Base-by-base conservation (phyloP, 1,140 invertebrate genomes). In the Drosophila grimshawi region DNA sequence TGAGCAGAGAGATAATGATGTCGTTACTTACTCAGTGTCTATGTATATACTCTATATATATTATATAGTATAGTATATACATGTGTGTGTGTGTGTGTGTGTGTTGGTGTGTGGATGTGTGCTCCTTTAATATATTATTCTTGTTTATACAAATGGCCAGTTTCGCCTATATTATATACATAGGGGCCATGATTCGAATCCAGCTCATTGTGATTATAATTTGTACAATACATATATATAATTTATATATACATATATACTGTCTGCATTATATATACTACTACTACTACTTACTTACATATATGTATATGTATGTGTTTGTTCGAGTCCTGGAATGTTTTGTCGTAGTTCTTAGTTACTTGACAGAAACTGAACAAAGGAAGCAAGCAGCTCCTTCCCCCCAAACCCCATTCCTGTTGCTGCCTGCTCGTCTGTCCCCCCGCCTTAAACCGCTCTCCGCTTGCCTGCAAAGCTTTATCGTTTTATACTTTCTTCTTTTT, bases 161-260 rank as follows among this genome's bases (percentile, higher is more conserved):
- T 7, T 48, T 8, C 19, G 29, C 19, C 27, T 48, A 8, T 19
- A 52, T 7, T 6, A 33, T 33, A 6, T 37, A 10, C 52, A 37
- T 37, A 11, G 39, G 4, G 7, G 39, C 39, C 39, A 41, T 39
- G 7, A 55, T 55, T 55, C 52, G 27, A 39, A 7, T 41, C 39
- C 41, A 59, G 56, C 56, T 45, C 45, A 59, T 59, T 33, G 45
- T 45, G 11, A 19, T 33, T 45, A 4, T 59, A 45, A 7, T 59
- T 59, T 29, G 7, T 41, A 29, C 29, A 30, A 45, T 29, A 32
- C 30, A 45, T 32, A 19, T 4, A 43, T 43, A 43, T 43, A n/a
- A n/a, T n/a, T n/a, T 45, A 32, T 29, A 45, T 11, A 19, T 10
- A 59, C 30, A 11, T 45, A 35, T 60, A 33, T 60, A 33, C 39